Conservation (phyloP, 1,140 invertebrate species). For the Pseudachorutes palmiensis region DNA sequence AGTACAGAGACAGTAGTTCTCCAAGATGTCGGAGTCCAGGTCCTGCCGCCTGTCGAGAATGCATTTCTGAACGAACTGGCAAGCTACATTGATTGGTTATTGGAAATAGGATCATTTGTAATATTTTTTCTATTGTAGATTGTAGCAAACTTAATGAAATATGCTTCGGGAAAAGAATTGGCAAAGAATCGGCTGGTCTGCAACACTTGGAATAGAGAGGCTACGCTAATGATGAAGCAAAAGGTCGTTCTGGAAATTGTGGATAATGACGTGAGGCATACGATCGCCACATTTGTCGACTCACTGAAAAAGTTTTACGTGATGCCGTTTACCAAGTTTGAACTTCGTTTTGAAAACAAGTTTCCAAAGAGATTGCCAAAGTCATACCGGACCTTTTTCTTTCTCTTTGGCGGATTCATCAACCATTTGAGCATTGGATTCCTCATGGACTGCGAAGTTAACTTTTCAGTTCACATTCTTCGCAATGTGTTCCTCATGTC, state of each 20-base stretch:
- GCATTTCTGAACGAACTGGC: slow-evolving; percentile 1
- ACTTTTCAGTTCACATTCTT: neutral
- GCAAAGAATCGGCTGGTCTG: neutral
- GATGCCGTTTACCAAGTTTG: neutral
- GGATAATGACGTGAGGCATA: neutral
- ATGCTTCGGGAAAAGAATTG: neutral
- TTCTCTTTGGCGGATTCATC: neutral
- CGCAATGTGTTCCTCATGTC: neutral
- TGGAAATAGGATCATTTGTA: too few species aligned
- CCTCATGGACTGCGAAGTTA: slow-evolving; percentile 1
- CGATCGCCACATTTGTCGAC: neutral
- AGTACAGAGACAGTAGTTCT: too few species aligned
- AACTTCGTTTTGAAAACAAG: neutral
- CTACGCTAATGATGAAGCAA: neutral
- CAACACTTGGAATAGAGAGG: neutral
- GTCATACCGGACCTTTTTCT: neutral
- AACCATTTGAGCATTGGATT: slow-evolving; percentile 8
- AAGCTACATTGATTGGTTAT: neutral
- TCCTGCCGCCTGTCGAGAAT: neutral
- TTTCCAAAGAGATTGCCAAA: neutral
- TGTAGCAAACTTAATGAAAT: neutral
- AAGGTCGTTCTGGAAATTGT: neutral
- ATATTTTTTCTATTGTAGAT: neutral
- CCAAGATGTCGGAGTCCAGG: neutral
- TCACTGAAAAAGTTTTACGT: neutral